These are phyloP conservation scores for Anguilla obscura DNA, from an alignment of 2,797 vertebrate species.

Conservation along the genomic window DNA sequence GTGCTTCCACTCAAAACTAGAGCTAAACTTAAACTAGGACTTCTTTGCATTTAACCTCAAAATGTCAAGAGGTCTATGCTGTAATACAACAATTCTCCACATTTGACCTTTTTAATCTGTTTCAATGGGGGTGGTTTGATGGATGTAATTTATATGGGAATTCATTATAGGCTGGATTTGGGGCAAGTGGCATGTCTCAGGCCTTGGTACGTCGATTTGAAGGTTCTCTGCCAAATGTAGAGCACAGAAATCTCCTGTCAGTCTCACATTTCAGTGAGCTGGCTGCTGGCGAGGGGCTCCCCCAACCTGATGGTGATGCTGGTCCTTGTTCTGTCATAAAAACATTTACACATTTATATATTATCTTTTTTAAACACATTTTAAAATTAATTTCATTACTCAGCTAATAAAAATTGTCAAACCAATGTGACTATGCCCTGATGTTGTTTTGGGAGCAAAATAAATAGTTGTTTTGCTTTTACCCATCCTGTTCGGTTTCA, in stretches of 20 bases:
- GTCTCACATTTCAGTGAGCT: neutral
- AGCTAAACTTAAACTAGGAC: conserved; percentile 70
- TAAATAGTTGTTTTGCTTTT: too few relatives aligned
- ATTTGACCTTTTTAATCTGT: conserved; percentile 54
- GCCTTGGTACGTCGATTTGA: neutral
- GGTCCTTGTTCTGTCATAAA: neutral
- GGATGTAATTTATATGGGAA: neutral
- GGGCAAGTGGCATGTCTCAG: neutral
- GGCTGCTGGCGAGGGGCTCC: neutral
- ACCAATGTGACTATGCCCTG: too few relatives aligned
- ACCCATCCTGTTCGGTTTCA: too few relatives aligned
- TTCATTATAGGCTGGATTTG: neutral
- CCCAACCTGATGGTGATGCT: neutral
- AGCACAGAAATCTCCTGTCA: neutral
- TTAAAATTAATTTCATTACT: too few relatives aligned
- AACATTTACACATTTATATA: too few relatives aligned
- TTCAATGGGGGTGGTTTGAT: neutral
- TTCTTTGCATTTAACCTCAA: conserved; percentile 78
- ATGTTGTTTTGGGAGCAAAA: too few relatives aligned
- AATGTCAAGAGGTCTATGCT: conserved; percentile 73
- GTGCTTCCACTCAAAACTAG: conserved; percentile 73
- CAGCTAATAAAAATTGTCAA: too few relatives aligned
- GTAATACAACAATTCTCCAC: conserved; percentile 57
- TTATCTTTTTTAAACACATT: too few relatives aligned
- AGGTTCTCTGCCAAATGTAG: neutral